Evolutionary conservation across 1,140 invertebrate species (phyloP), one percentile per base, ranked within the genome.

Genomic region (Calliphora vicina): DNA sequence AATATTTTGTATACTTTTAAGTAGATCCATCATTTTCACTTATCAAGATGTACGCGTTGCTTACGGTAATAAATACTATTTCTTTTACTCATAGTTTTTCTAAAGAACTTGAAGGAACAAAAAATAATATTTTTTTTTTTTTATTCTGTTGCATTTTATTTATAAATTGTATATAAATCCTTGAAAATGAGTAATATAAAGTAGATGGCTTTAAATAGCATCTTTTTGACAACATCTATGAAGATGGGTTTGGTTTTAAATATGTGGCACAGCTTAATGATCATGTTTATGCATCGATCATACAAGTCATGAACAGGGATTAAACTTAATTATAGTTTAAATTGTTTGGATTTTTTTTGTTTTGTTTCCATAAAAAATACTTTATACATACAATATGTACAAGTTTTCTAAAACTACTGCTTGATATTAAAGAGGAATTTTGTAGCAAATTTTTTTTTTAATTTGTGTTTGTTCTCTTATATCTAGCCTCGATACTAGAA

Each of bases 31-130:
- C 74, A 78, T 78, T 78, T 78, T 78, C 29, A 78, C 35, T 78
- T 78, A 78, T 78, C 74, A 78, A 78, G 74, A 78, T 78, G 74
- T 78, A 78, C 74, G 74, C 74, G 74, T 78, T 78, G 74, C 74
- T 78, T 78, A 78, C 74, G 74, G 74, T 78, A 78, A 78, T 78
- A 78, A 78, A 78, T 78, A 78, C 50, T 76, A 73, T 73, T 27
- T 73, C 29, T 27, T 42, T 42, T 76, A 5, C 10, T 10, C 9
- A 67, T 67, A 8, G 10, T 67, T 76, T 42, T 78, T 78, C 74
- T 25, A 76, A 76, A 76, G 73, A 76, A 78, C 74, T 23, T 78
- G 35, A 25, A 12, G n/a, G 61, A 23, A 67, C 4, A 8, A 20
- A 17, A 23, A 67, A 20, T 23, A 23, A 23, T 67, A 2, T 20